A percentile compares a stretch with the other conserved stretches of the same genome.
phyloP scores from a whole-genome alignment of 64 coral and sea anemone genomes.

The Trachythela sp. region DNA sequence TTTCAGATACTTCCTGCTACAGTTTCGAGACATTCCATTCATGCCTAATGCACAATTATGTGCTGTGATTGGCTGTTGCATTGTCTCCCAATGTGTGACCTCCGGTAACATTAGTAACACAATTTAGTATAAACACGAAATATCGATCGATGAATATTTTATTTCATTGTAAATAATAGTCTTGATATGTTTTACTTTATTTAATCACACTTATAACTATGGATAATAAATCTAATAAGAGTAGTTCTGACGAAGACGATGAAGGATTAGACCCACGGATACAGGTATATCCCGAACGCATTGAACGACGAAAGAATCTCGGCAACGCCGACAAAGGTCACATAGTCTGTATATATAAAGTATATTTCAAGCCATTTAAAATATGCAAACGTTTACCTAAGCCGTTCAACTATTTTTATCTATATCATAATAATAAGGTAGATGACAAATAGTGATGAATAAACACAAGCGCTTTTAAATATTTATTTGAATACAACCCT shows the following conservation, averaged over 20 bases:
- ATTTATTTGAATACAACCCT: too few relatives aligned
- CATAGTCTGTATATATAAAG: background rate
- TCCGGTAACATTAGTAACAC: background rate
- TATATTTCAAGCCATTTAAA: background rate
- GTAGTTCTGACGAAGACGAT: background rate
- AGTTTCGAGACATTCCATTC: background rate
- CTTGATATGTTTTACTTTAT: background rate
- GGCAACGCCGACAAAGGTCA: background rate
- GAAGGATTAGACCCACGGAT: conserved; percentile 13
- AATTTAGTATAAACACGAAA: too few relatives aligned
- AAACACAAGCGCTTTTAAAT: background rate
- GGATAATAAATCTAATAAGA: background rate
- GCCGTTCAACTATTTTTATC: background rate
- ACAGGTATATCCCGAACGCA: background rate
- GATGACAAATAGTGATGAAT: background rate
- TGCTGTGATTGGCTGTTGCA: background rate
- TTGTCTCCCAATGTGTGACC: background rate
- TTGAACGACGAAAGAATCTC: background rate
- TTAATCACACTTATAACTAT: background rate
- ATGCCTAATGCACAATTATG: background rate
- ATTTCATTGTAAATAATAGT: background rate
- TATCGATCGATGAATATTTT: background rate
- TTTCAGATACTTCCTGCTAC: background rate
- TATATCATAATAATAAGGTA: background rate
- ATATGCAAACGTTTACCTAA: background rate